These are phyloP conservation scores for Ommatoiulus sabulosus DNA, from an alignment of 2,888 invertebrate species.

Conservation along the genomic window DNA sequence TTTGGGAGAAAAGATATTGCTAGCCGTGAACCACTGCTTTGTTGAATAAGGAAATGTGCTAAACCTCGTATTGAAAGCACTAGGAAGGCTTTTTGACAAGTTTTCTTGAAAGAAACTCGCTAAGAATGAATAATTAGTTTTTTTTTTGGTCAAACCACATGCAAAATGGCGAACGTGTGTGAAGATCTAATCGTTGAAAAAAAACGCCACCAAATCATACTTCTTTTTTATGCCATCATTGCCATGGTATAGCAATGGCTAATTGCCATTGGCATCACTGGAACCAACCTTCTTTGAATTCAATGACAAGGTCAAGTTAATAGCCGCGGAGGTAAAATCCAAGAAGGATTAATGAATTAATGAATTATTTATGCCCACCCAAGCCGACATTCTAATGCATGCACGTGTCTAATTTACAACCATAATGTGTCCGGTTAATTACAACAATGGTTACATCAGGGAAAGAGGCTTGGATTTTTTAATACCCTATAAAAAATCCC, in stretches of 20 bases:
- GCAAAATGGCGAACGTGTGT: background rate
- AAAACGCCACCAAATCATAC: background rate
- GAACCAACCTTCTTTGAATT: background rate
- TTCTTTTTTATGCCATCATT: background rate
- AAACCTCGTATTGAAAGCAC: background rate
- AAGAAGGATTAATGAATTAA: slow-evolving; percentile 6
- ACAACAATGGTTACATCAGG: too few species aligned
- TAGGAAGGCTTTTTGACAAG: background rate
- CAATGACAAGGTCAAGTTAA: slow-evolving; percentile 11
- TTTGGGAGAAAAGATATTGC: background rate
- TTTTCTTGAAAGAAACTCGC: background rate
- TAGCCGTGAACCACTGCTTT: background rate
- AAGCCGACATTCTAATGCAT: background rate
- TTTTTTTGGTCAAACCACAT: background rate
- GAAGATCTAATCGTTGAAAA: background rate
- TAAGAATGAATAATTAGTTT: slow-evolving; percentile 15
- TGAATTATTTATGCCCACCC: slow-evolving; percentile 35
- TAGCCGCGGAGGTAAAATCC: background rate
- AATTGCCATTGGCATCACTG: background rate
- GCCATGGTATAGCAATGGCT: background rate
- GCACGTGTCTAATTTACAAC: too few species aligned
- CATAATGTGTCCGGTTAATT: too few species aligned
- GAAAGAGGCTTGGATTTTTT: too few species aligned
- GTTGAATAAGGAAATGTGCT: background rate
- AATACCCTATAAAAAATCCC: too few species aligned